Evolutionary conservation across 2,113 vertebrate species (phyloP).

Genomic region (Sylvietta virens): DNA sequence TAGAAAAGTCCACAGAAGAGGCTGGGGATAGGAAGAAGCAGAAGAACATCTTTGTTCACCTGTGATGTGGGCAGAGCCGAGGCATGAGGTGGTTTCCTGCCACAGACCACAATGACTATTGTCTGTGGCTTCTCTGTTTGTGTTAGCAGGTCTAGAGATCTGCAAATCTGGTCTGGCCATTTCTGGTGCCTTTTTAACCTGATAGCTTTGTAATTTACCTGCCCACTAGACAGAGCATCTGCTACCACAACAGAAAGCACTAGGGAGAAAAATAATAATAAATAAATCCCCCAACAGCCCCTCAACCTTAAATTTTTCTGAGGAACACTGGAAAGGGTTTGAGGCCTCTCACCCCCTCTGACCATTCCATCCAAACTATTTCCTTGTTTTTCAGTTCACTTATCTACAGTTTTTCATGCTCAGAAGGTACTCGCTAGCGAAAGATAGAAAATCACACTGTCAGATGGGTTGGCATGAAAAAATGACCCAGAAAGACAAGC

Average conservation of each 20-base stretch:
- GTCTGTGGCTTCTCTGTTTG: not conserved
- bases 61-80: not conserved
- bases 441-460: constrained; percentile 25
- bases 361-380: not conserved
- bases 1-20: not conserved
- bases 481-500: not conserved
- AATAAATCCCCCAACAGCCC: fast-evolving
- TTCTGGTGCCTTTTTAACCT: not conserved
- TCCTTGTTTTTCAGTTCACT: not conserved
- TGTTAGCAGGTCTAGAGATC: not conserved
- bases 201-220: not conserved
- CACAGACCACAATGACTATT: not conserved
- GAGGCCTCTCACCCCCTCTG: not conserved
- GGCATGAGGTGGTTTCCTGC: fast-evolving
- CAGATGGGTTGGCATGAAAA: not conserved
- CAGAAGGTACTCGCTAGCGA: not conserved
- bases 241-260: not conserved
- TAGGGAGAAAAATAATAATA: not conserved
- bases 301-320: not conserved
- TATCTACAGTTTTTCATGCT: not conserved
- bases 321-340: not conserved
- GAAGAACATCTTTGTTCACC: not conserved
- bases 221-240: not conserved
- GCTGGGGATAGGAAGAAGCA: not conserved
- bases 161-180: not conserved